Evolutionary conservation across 2,797 vertebrate genomes (phyloP).

Genomic region (Arnoldichthys spilopterus): DNA sequence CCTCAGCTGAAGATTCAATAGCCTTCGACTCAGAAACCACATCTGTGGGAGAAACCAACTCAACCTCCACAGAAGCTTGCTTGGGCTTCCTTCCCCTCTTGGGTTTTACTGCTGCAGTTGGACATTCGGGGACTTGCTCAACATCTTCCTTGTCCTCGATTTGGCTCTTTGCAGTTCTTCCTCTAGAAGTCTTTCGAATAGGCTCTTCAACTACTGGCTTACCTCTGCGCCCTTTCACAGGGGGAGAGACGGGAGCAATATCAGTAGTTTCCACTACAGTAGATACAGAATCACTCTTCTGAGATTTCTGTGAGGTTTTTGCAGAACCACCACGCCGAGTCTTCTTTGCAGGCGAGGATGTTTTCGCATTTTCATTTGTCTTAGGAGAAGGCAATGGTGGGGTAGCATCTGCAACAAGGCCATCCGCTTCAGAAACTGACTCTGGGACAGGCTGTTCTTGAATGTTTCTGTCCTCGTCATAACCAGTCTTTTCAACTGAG

Average conservation of each 20-base stretch:
- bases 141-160: conserved; percentile 48
- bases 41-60: not conserved
- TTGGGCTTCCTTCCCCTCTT: conserved; percentile 61
- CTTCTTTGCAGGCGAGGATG: conserved; percentile 9
- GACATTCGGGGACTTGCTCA: not conserved
- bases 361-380: not conserved
- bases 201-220: conserved; percentile 56
- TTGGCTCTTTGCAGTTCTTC: conserved; percentile 49
- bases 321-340: conserved; percentile 1
- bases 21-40: not conserved
- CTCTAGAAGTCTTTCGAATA: conserved; percentile 51
- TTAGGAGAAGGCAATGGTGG: not conserved
- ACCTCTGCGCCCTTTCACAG: conserved; percentile 65
- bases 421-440: not conserved
- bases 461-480: not conserved
- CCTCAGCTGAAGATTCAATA: not conserved
- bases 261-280: conserved; percentile 8
- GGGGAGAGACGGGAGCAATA: conserved; percentile 5
- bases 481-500: not conserved
- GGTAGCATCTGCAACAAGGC: not conserved
- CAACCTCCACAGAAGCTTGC: conserved; percentile 37
- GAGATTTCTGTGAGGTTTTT: conserved; percentile 27
- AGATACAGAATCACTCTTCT: conserved; percentile 34
- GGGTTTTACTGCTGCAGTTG: conserved; percentile 33
- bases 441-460: conserved; percentile 14